Base-by-base conservation (phyloP, 2,888 invertebrate genomes). In the Thymelicus acteon region DNA sequence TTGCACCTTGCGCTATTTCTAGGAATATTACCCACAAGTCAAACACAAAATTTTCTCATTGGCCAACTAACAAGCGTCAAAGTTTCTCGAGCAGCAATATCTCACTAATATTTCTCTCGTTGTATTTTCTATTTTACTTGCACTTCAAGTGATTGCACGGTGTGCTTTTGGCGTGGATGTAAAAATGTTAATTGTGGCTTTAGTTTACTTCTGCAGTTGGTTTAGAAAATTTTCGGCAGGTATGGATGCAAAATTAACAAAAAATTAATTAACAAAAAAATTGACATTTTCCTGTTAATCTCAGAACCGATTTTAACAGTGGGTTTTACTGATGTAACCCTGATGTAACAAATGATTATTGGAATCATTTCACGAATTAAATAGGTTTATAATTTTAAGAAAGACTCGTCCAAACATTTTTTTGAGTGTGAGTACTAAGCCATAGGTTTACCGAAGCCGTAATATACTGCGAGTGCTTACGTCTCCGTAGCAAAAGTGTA, bases 51-150 rank as follows among this genome's bases (percentile, higher is more conserved):
- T 63, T 58, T 39, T 39, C 70, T 48, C 70, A 70, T 47, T 69
- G 62, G 63, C 49, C 49, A 64, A 64, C 69, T 69, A 69, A 57
- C 62, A 64, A 63, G 69, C 57, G 69, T 52, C 60, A 58, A 64
- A 70, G 48, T 70, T 70, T 64, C 58, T 69, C 19, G 44, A 69
- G 71, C 52, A 61, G 63, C 72, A 72, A 71, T 72, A 71, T 71
- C 63, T 66, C 68, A 71, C 67, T 60, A 64, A 67, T 68, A 69
- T 69, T 68, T 63, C 71, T 64, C 63, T 67, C 65, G 60, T 60
- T 73, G 61, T 71, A 71, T 58, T 44, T 63, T 47, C 63, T 66
- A 67, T 63, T 60, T 64, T 63, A 69, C 57, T 72, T 72, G 66
- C 62, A 58, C 66, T 71, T 65, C 65, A 61, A 61, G 58, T 67